These are phyloP conservation scores for Shargacucullia verbasci DNA, from an alignment of 2,888 invertebrate species.

Conservation along the genomic window DNA sequence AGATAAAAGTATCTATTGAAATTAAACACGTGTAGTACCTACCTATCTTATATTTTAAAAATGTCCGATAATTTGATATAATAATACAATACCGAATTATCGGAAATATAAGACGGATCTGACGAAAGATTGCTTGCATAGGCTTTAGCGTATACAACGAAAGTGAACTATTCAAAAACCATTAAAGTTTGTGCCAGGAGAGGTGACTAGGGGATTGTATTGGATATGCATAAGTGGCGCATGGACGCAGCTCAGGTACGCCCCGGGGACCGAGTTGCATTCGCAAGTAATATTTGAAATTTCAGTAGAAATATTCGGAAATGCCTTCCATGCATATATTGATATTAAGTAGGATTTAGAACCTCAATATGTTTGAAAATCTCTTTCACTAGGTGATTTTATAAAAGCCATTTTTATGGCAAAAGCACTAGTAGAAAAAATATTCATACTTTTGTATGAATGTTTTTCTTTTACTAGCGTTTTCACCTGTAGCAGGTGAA, in stretches of 20 bases:
- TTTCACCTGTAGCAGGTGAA: no score
- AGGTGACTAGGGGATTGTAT: conserved; percentile 55
- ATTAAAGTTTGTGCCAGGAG: conserved; percentile 41
- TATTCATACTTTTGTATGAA: no score
- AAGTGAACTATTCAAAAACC: conserved; percentile 45
- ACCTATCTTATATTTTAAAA: no score
- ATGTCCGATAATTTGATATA: no score
- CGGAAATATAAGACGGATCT: no score
- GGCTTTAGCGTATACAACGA: conserved; percentile 1
- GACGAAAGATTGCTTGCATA: background rate
- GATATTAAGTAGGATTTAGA: conserved; percentile 38
- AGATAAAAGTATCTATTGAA: no score
- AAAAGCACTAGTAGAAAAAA: no score
- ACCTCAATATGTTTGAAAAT: conserved; percentile 25
- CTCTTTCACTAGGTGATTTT: conserved; percentile 11
- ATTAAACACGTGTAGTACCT: no score
- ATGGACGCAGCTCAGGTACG: conserved; percentile 58
- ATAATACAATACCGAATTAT: no score
- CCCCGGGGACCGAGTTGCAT: conserved; percentile 61
- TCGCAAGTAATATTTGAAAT: conserved; percentile 57
- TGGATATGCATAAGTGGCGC: conserved; percentile 68
- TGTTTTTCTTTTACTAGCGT: no score
- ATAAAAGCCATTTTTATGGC: no score
- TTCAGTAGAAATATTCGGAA: conserved; percentile 49
- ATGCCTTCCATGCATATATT: conserved; percentile 38